These are phyloP conservation scores for Prionailurus bengalensis DNA, from an alignment of 2,113 vertebrate genomes.

Conservation along the genomic window DNA sequence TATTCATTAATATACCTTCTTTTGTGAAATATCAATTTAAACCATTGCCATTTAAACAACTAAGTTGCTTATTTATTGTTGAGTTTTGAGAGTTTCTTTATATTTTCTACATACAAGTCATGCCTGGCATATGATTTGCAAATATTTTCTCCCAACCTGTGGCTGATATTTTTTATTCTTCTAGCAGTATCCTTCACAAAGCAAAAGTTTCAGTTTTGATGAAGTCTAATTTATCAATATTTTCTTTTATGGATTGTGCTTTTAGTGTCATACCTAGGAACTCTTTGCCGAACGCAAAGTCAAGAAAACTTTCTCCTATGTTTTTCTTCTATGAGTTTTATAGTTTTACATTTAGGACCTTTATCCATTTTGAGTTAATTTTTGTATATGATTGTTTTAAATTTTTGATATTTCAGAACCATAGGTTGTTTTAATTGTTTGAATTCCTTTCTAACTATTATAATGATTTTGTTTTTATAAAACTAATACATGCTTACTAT, in stretches of 20 bases:
- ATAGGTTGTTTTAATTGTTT: neutral
- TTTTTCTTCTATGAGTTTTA: neutral
- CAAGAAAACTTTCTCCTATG: neutral
- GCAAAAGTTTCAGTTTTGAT: constrained; percentile 1
- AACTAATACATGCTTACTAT: neutral
- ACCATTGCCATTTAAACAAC: neutral
- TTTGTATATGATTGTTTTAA: neutral
- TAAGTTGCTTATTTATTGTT: neutral
- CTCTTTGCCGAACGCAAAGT: neutral
- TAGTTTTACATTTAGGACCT: neutral
- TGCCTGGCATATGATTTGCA: neutral
- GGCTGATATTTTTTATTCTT: neutral
- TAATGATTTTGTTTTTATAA: constrained; percentile 10
- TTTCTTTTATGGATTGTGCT: neutral
- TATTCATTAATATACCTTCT: neutral
- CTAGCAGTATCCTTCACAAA: neutral
- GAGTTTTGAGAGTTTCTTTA: constrained; percentile 22
- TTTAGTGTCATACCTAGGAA: neutral
- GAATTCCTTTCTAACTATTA: neutral
- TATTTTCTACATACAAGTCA: neutral
- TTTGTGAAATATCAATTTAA: neutral
- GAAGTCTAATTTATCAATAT: neutral
- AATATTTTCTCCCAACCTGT: neutral
- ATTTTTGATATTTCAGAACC: neutral
- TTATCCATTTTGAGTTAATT: neutral